phyloP scores from a whole-genome alignment of 1,140 invertebrate genomes.

The Trichomalopsis sarcophagae region DNA sequence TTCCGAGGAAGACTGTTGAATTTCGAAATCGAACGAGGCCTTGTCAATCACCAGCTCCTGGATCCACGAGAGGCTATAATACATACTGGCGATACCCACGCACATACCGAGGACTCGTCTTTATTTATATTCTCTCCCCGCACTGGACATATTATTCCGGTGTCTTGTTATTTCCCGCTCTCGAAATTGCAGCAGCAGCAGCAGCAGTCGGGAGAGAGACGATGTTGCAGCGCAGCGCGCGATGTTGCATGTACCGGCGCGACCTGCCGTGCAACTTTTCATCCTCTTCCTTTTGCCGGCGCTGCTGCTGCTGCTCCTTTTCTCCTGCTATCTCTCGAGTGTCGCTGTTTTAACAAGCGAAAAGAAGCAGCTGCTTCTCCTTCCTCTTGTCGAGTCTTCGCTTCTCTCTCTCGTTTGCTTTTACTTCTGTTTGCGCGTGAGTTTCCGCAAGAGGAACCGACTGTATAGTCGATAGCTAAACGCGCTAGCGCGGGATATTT shows the following conservation, averaged over 20 bases:
- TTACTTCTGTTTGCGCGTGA: slow-evolving; percentile 13
- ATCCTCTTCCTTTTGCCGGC: neutral
- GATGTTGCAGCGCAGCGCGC: slow-evolving; percentile 29
- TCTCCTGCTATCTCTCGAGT: slow-evolving; percentile 7
- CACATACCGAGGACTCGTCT: slow-evolving; percentile 9
- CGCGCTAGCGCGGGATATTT: neutral
- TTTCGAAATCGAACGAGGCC: neutral
- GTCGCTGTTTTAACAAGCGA: slow-evolving; percentile 48
- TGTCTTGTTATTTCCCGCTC: slow-evolving; percentile 64
- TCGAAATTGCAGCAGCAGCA: slow-evolving; percentile 31
- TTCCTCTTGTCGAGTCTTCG: slow-evolving; percentile 13
- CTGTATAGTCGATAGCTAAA: neutral
- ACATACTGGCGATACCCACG: neutral
- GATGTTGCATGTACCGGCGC: slow-evolving; percentile 30
- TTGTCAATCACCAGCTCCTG: neutral
- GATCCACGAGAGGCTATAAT: no score
- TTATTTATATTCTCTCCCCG: slow-evolving; percentile 51
- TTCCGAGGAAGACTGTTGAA: neutral
- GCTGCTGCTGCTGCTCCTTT: neutral
- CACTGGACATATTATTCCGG: slow-evolving; percentile 63
- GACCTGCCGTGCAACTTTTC: slow-evolving; percentile 47
- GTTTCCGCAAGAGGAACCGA: neutral
- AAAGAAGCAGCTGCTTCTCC: slow-evolving; percentile 10
- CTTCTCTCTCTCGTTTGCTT: slow-evolving; percentile 7
- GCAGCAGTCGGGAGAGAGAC: neutral